Percentiles rank a stretch among this genome's conserved stretches.
These are phyloP conservation scores for Thaumatotibia leucotreta DNA, from an alignment of 1,140 invertebrate species.

Conservation along the genomic window DNA sequence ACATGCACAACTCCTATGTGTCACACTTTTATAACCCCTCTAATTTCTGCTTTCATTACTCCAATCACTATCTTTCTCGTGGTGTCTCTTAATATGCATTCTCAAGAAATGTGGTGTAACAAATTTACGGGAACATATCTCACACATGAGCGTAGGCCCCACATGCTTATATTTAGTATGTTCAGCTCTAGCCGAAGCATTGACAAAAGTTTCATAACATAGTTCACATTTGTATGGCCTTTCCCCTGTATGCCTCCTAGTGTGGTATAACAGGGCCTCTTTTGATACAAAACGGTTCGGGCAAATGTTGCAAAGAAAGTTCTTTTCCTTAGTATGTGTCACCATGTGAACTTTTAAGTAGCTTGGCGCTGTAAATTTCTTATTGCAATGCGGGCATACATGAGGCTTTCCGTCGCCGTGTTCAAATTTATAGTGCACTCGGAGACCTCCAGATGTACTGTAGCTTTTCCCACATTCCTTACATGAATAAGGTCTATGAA, in stretches of 20 bases:
- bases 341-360: constrained; percentile 66
- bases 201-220: constrained; percentile 57
- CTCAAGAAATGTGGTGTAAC: constrained; percentile 57
- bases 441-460: constrained; percentile 52
- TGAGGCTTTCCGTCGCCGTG: constrained; percentile 61
- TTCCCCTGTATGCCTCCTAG: constrained; percentile 71
- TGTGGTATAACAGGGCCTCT: constrained; percentile 65
- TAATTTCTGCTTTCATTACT: background rate
- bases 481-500: constrained; percentile 45
- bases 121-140: constrained; percentile 61
- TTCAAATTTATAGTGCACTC: constrained; percentile 59
- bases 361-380: constrained; percentile 61
- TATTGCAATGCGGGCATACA: constrained; percentile 53
- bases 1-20: no score
- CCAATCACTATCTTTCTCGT: constrained; percentile 26
- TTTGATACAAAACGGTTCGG: constrained; percentile 62
- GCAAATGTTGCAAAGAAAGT: constrained; percentile 68
- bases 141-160: constrained; percentile 55
- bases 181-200: constrained; percentile 60
- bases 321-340: constrained; percentile 71
- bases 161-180: constrained; percentile 64
- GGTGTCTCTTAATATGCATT: constrained; percentile 57
- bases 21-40: background rate
- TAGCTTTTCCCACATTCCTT: constrained; percentile 60
- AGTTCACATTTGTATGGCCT: constrained; percentile 52